Percentiles rank a stretch among this genome's conserved stretches.
These are phyloP conservation scores for Stegostoma tigrinum DNA, from an alignment of 2,113 vertebrate species.

Conservation along the genomic window DNA sequence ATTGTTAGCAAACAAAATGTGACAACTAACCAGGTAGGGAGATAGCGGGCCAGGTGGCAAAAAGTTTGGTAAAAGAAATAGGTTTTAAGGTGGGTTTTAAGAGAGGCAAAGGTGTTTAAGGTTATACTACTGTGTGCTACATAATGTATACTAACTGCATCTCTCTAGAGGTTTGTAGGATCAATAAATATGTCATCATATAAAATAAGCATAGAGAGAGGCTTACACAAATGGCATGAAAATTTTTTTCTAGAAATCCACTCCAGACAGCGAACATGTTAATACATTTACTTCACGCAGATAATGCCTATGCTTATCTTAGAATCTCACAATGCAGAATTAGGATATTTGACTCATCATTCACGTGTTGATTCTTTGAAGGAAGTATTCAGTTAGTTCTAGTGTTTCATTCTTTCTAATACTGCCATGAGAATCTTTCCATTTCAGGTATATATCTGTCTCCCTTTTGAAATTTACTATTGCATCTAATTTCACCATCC, in stretches of 20 bases:
- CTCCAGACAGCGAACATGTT: not conserved
- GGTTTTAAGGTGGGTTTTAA: not conserved
- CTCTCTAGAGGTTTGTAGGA: not conserved
- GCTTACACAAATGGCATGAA: not conserved
- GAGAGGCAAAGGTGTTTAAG: not conserved
- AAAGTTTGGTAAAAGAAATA: not conserved
- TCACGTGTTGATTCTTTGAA: not conserved
- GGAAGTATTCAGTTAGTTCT: not conserved
- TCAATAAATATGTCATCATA: not conserved
- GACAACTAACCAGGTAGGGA: not conserved
- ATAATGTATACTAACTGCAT: not conserved
- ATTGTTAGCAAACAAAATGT: not conserved
- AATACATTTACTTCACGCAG: not conserved
- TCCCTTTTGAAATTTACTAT: not conserved
- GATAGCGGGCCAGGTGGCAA: not conserved
- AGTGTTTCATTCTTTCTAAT: not conserved
- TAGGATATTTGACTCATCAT: not conserved
- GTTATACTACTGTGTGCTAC: not conserved
- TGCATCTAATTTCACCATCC: not conserved
- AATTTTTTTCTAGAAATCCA: not conserved
- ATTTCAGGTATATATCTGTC: not conserved
- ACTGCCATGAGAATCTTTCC: not conserved
- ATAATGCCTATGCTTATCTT: not conserved
- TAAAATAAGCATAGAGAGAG: not conserved
- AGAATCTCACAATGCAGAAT: not conserved